Conservation (phyloP, 2,797 vertebrate species). For the Melanotaenia maccullochi region DNA sequence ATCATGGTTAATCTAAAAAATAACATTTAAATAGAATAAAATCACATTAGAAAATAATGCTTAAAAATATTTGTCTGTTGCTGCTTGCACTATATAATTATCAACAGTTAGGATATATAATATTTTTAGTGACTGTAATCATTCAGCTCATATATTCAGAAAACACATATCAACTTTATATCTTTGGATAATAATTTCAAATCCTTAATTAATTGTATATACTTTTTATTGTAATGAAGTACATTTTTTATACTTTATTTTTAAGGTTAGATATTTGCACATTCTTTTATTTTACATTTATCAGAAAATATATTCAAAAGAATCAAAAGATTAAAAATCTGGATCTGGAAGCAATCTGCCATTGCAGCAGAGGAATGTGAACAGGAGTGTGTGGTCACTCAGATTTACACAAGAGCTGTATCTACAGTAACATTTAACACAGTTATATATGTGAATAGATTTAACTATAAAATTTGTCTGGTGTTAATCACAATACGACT, state of each 20-base stretch:
- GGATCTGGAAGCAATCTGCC: too few relatives aligned
- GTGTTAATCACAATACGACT: slow-evolving; percentile 10
- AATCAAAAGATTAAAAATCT: too few relatives aligned
- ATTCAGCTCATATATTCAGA: not conserved
- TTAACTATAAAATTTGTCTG: not conserved
- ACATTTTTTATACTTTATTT: not conserved
- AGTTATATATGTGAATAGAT: not conserved
- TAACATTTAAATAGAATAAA: not conserved
- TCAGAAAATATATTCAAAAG: too few relatives aligned
- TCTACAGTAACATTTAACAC: not conserved
- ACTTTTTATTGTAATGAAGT: not conserved
- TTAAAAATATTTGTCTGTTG: not conserved
- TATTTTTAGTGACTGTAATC: not conserved
- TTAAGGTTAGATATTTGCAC: not conserved
- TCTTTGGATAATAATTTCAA: not conserved
- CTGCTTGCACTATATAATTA: not conserved
- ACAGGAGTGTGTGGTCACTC: not conserved
- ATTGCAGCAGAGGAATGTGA: slow-evolving; percentile 1
- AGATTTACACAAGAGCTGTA: not conserved
- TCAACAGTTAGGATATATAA: not conserved
- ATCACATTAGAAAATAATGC: too few relatives aligned
- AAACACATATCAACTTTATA: not conserved
- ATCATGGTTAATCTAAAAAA: too few relatives aligned
- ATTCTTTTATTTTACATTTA: too few relatives aligned
- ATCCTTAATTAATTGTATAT: not conserved